phyloP scores from a whole-genome alignment of 2,113 vertebrate species.

The Cephalopholis sonnerati region DNA sequence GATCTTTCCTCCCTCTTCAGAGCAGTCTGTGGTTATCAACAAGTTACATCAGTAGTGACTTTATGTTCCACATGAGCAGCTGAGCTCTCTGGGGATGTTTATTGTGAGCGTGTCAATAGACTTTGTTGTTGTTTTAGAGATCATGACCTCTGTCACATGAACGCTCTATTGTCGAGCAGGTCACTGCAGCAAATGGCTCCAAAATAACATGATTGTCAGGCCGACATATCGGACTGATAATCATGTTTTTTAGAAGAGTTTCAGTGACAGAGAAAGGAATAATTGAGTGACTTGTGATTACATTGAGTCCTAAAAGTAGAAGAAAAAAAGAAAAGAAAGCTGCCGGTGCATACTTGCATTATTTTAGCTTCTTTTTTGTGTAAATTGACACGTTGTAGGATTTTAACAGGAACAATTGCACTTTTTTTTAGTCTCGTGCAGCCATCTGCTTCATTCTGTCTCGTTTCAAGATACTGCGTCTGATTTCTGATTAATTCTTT shows the following conservation, averaged over 20 bases:
- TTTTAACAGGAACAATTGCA: background rate
- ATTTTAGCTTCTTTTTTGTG: background rate
- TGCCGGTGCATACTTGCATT: background rate
- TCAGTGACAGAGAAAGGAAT: background rate
- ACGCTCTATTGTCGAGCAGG: slow-evolving; percentile 68
- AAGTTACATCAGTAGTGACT: slow-evolving; percentile 47
- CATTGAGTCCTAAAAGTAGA: background rate
- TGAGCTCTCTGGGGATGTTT: slow-evolving; percentile 60
- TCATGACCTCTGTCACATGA: slow-evolving; percentile 70
- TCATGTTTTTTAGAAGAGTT: slow-evolving; percentile 18
- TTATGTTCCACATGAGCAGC: slow-evolving; percentile 44
- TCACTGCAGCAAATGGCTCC: slow-evolving; percentile 43
- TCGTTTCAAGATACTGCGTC: background rate
- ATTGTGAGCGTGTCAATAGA: slow-evolving; percentile 76
- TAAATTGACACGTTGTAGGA: background rate
- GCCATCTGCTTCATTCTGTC: background rate
- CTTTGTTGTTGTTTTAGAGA: slow-evolving; percentile 68
- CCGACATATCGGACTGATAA: slow-evolving; percentile 59
- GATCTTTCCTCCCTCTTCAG: slow-evolving; percentile 13
- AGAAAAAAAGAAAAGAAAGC: background rate
- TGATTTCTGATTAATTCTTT: background rate
- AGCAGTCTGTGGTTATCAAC: slow-evolving; percentile 44
- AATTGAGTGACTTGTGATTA: background rate
- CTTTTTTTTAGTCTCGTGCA: background rate
- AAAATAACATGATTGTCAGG: slow-evolving; percentile 54